These are phyloP conservation scores for Andrena flavipes DNA, from an alignment of 2,888 invertebrate species.

Conservation along the genomic window DNA sequence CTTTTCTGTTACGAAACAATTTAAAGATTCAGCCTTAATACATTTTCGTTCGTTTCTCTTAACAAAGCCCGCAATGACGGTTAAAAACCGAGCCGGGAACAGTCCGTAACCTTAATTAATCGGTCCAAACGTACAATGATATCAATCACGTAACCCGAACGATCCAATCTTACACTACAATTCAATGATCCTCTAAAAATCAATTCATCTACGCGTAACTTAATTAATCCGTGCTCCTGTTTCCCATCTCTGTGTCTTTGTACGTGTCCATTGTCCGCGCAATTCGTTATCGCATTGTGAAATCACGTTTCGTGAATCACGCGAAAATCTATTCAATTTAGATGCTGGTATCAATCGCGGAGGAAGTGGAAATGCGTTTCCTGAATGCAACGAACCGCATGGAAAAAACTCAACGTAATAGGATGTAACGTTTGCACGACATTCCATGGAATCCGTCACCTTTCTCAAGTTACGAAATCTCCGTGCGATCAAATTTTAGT, in stretches of 20 bases:
- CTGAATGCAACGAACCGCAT: constrained; percentile 56
- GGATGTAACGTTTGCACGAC: constrained; percentile 56
- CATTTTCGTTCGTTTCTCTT: constrained; percentile 2
- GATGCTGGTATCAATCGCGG: constrained; percentile 20
- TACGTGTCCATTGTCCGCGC: neutral
- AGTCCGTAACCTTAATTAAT: neutral
- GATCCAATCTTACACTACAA: neutral
- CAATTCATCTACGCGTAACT: neutral
- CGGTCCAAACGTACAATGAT: neutral
- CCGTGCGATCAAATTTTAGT: constrained; percentile 3
- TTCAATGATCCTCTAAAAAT: neutral
- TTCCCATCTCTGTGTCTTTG: neutral
- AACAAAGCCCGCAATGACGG: neutral
- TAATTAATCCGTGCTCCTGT: neutral
- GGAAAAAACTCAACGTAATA: constrained; percentile 63
- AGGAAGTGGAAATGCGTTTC: constrained; percentile 67
- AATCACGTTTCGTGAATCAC: constrained; percentile 18
- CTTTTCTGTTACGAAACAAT: constrained; percentile 45
- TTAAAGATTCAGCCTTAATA: constrained; percentile 13
- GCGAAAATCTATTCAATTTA: constrained; percentile 42
- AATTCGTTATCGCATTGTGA: neutral
- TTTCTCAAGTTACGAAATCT: neutral
- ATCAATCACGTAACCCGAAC: neutral
- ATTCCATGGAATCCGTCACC: constrained; percentile 43
- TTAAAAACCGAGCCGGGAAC: neutral